phyloP scores from a whole-genome alignment of 1,140 invertebrate species.

The Procambarus clarkii region DNA sequence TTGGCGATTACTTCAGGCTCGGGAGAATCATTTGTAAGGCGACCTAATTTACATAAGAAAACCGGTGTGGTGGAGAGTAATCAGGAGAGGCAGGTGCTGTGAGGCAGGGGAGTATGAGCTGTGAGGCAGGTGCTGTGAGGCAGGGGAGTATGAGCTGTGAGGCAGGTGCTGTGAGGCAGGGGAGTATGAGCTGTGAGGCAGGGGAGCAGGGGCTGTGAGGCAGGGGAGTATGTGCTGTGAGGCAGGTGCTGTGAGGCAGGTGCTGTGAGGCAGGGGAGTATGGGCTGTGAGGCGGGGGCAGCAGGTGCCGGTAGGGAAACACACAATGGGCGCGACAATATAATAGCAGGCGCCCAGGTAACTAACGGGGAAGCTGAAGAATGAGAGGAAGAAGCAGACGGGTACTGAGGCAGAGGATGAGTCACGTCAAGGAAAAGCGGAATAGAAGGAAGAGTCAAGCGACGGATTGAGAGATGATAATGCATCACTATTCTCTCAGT shows the following conservation, averaged over 20 bases:
- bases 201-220: no score
- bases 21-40: neutral
- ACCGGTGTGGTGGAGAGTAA: neutral
- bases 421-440: no score
- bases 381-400: neutral
- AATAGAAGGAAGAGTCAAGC: no score
- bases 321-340: no score
- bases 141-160: neutral
- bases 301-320: neutral
- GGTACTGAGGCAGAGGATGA: neutral
- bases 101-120: neutral
- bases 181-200: no score
- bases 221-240: no score
- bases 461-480: no score
- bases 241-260: no score
- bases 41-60: conserved; percentile 14
- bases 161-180: no score
- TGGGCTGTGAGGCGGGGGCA: neutral
- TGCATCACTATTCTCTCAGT: no score
- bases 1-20: neutral
- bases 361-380: neutral
- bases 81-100: neutral
- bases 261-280: no score
- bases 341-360: no score
- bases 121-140: neutral